These are phyloP conservation scores for Glyptemys insculpta DNA, from an alignment of 2,797 vertebrate species.

Conservation along the genomic window DNA sequence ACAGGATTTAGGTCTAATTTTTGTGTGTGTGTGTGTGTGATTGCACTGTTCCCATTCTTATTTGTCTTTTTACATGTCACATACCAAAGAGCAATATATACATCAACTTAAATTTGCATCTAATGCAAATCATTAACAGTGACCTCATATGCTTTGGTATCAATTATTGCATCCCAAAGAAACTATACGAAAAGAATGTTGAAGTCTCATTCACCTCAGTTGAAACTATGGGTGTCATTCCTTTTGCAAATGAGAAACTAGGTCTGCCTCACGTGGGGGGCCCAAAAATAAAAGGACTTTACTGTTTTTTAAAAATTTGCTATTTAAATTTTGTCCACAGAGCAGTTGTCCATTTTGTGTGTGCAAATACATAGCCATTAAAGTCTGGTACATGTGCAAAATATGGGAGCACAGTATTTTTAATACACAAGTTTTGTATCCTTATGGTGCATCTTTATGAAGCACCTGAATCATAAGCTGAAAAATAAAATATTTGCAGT, in stretches of 20 bases:
- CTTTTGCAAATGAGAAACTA: neutral
- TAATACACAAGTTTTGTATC: neutral
- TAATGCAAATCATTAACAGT: neutral
- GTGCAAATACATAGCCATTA: neutral
- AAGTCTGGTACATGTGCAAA: neutral
- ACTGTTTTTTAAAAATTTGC: neutral
- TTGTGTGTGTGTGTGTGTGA: neutral
- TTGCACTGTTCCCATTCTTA: accelerated
- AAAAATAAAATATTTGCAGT: neutral
- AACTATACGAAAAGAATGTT: neutral
- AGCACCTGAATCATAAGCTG: neutral
- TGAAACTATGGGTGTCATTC: neutral
- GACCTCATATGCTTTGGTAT: neutral
- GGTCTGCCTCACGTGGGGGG: neutral
- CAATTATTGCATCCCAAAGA: neutral
- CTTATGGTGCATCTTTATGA: neutral
- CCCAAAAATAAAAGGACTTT: neutral
- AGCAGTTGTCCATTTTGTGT: neutral
- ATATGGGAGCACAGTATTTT: neutral
- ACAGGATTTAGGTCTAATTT: neutral
- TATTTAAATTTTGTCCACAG: neutral
- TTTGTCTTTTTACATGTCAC: neutral
- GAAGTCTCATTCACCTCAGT: neutral
- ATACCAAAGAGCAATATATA: neutral
- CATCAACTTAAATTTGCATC: neutral